Percentiles rank a stretch among this genome's conserved stretches.
Conservation (phyloP, 2,113 vertebrate genomes). For the Hippoglossus stenolepis region DNA sequence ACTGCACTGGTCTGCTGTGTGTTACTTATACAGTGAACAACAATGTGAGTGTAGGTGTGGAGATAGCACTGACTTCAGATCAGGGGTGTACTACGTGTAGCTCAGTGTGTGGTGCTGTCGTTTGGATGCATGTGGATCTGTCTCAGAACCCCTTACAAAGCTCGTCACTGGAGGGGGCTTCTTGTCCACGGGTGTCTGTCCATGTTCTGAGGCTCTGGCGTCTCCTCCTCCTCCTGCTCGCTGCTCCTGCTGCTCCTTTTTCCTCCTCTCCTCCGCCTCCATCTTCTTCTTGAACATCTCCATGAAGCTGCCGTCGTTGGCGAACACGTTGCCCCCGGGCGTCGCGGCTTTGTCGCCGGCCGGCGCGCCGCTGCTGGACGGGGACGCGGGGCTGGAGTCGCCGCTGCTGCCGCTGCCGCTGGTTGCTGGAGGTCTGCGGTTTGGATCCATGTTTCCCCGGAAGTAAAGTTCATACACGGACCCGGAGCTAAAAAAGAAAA, state of each 20-base stretch:
- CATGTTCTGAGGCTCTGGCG: constrained; percentile 62
- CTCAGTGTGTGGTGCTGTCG: constrained; percentile 16
- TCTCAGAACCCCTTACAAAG: constrained; percentile 86
- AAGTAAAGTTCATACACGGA: not conserved
- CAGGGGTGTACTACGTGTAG: not conserved
- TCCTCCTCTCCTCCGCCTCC: constrained; percentile 78
- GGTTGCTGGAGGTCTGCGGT: constrained; percentile 38
- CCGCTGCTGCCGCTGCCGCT: constrained; percentile 59
- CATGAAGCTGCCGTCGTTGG: constrained; percentile 97
- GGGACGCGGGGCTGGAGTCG: constrained; percentile 80
- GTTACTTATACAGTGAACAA: not conserved
- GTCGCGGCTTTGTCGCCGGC: constrained; percentile 26
- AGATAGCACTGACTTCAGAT: too few relatives aligned
- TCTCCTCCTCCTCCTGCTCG: constrained; percentile 38
- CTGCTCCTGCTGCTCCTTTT: constrained; percentile 63
- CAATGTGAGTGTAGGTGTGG: not conserved
- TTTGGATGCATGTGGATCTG: constrained; percentile 39
- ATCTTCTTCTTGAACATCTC: constrained; percentile 96
- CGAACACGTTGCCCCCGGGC: constrained; percentile 87
- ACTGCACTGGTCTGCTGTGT: constrained; percentile 39
- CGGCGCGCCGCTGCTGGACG: constrained; percentile 66
- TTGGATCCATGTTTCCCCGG: constrained; percentile 64
- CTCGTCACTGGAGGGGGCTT: constrained; percentile 82
- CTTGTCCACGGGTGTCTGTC: constrained; percentile 78
- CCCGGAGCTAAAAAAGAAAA: not conserved